phyloP scores from a whole-genome alignment of 2,888 invertebrate species.

The Nephrotoma flavescens region DNA sequence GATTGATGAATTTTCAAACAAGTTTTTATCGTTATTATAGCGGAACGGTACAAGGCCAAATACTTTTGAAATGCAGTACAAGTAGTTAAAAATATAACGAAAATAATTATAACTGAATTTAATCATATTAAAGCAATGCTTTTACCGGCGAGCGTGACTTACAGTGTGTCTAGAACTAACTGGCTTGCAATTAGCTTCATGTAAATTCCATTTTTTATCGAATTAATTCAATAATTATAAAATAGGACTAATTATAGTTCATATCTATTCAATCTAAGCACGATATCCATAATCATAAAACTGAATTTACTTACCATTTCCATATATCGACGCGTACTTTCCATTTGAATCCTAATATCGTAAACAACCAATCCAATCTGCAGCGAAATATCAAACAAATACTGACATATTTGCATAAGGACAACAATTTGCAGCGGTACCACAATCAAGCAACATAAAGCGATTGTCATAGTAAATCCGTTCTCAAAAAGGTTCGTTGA shows the following conservation, averaged over 20 bases:
- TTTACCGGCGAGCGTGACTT: not conserved
- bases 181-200: no score
- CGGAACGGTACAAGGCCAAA: not conserved
- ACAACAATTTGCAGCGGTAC: not conserved
- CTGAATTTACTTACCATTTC: not conserved
- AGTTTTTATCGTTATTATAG: not conserved
- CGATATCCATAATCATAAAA: no score
- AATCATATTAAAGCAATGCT: not conserved
- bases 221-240: no score
- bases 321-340: not conserved
- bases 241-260: no score
- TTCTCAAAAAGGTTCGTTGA: not conserved
- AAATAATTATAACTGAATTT: not conserved
- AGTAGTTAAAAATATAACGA: not conserved
- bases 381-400: not conserved
- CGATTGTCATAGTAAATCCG: not conserved
- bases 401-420: not conserved
- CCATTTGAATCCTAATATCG: not conserved
- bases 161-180: no score
- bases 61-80: not conserved
- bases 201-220: no score
- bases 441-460: not conserved
- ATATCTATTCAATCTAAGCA: no score
- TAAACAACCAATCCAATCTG: not conserved
- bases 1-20: not conserved